Base-by-base conservation (phyloP, 53 echinoderm and acorn worm genomes). In the Paelopatides confundens region DNA sequence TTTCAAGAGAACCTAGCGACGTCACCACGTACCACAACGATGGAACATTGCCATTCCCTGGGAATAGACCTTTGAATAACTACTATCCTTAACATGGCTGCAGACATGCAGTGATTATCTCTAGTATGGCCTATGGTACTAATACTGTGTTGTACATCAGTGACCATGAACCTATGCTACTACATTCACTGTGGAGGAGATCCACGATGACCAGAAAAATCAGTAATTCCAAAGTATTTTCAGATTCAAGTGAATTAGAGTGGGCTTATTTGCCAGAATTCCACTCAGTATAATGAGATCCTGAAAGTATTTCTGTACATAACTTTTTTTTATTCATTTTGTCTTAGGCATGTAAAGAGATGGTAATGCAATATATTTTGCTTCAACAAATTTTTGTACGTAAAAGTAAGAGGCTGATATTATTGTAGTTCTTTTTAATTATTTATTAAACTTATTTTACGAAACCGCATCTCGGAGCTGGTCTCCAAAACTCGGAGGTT, bases 21-120 rank as follows among this genome's bases (percentile, higher is more conserved):
- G 33, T 67, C 17, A 67, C 68, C n/a, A 67, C 32, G 4, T 67
- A 67, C 68, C 68, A 67, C 68, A 67, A 67, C 33, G 68, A 67
- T 12, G 68, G 68, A 7, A 67, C 68, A 32, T 67, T 67, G 24
- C 68, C 68, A 31, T 67, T 67, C 1, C 68, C 68, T 0, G 68
- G 68, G 18, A 67, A 18, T 26, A 67, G 68, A 35, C 35, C 68
- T 14, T 26, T 67, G 68, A 67, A 67, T 35, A 67, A 67, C 6
- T 67, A 34, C 18, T 67, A 67, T 35, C 35, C 68, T 28, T 79
- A 53, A 79, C 11, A 18, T 49, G 76, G 11, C n/a, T n/a, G n/a
- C n/a, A n/a, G n/a, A n/a, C n/a, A n/a, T n/a, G n/a, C n/a, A n/a
- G n/a, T n/a, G n/a, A n/a, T n/a, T n/a, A n/a, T n/a, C n/a, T n/a